A percentile compares a stretch with the other conserved stretches of the same genome.
These are phyloP conservation scores for Drosophila mayaguana DNA, from an alignment of 2,888 invertebrate species.

Conservation along the genomic window DNA sequence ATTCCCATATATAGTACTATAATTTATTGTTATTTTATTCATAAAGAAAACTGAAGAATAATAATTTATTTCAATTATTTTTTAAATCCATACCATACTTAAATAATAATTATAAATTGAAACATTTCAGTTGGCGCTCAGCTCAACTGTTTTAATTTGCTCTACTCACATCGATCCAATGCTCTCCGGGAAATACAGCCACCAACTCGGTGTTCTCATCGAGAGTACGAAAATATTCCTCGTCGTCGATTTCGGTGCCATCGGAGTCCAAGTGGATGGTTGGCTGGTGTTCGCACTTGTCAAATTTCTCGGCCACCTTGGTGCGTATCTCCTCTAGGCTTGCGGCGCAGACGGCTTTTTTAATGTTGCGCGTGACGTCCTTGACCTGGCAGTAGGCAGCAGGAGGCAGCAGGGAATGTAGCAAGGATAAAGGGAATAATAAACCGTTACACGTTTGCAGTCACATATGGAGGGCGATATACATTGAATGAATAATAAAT, in stretches of 20 bases:
- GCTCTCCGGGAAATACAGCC: slow-evolving; percentile 91
- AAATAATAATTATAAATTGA: background rate
- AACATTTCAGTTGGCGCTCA: background rate
- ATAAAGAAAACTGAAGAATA: too few relatives aligned
- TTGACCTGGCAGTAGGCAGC: slow-evolving; percentile 77
- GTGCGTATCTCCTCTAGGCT: slow-evolving; percentile 91
- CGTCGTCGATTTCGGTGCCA: slow-evolving; percentile 98
- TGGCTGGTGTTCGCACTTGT: slow-evolving; percentile 87
- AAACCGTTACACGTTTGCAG: slow-evolving; percentile 57
- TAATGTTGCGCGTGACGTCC: slow-evolving; percentile 91
- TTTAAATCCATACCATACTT: too few relatives aligned
- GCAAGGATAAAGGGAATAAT: slow-evolving; percentile 38
- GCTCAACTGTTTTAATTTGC: background rate
- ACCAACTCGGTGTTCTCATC: slow-evolving; percentile 95
- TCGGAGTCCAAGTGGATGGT: slow-evolving; percentile 95
- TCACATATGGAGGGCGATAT: slow-evolving; percentile 46
- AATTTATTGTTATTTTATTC: too few relatives aligned
- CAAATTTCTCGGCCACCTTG: slow-evolving; percentile 91
- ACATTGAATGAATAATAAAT: slow-evolving; percentile 74
- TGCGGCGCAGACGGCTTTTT: slow-evolving; percentile 92
- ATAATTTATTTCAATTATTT: too few relatives aligned
- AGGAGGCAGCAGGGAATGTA: slow-evolving; percentile 4
- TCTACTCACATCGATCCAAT: slow-evolving; percentile 88
- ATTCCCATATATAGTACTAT: too few relatives aligned
- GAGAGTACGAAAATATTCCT: slow-evolving; percentile 96